Evolutionary conservation across 2,797 vertebrate species (phyloP), one percentile per base, ranked within the genome.

Genomic region (Tolypeutes matacus): DNA sequence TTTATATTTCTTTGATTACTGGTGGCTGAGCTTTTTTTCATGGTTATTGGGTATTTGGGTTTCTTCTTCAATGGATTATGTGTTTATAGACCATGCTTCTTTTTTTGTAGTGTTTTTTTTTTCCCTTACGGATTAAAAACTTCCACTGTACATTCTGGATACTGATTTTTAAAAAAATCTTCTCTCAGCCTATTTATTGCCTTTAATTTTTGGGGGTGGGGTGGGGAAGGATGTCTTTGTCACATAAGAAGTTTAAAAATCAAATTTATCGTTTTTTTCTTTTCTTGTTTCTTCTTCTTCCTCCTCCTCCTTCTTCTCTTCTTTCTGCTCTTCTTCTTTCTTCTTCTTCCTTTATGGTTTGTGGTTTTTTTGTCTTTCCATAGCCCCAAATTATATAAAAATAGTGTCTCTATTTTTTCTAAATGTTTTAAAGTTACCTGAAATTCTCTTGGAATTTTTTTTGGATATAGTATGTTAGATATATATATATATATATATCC

Each of bases 351-450:
- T 27, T 65, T 42, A 58, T 49, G n/a, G 10, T 85, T 67, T 84
- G 6, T 72, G 13, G 13, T 27, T 18, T 64, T 83, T 49, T 6
- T 42, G 46, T 86, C 56, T 83, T 51, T 92, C 29, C 58, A 29
- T 73, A 62, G 18, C 17, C 39, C 39, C 2, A 46, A 29, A 60
- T 80, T 42, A 49, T 93, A 56, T 18, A 75, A 84, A 84, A 46
- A 80, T 51, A 60, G 36, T 39, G 20, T 85, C 65, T 69, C 4
- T 17, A 60, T 56, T 75, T 93, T 93, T 84, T 42, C n/a, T 76
- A 73, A 88, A 67, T 46, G 49, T 64, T 56, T 94, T 78, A 86
- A 91, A 89, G 58, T 67, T 88, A 51, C n/a, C 29, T 89, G 23
- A 49, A 73, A 36, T 83, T 86, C 70, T 93, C n/a, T 83, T 81